Percentiles rank a stretch among this genome's conserved stretches.
Evolutionary conservation across 2,113 vertebrate species (phyloP).

Genomic region (Carlito syrichta): DNA sequence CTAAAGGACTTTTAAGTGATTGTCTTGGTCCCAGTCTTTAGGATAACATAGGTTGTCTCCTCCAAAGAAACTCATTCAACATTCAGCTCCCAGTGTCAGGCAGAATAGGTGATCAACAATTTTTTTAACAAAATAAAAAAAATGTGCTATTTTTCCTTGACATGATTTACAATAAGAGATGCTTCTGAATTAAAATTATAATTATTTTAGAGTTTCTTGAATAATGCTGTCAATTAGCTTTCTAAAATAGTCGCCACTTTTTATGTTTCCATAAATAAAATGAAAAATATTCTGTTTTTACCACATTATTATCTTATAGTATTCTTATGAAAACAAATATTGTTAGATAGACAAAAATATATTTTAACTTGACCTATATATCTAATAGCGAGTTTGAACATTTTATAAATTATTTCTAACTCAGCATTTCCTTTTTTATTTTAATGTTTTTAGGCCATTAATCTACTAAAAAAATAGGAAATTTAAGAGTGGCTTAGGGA

Average conservation of each 20-base stretch:
- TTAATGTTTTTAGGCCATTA: neutral
- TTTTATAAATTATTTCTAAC: neutral
- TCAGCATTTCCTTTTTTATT: neutral
- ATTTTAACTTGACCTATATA: neutral
- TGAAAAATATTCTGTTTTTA: neutral
- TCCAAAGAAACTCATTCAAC: neutral
- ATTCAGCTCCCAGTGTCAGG: neutral
- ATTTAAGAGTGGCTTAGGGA: neutral
- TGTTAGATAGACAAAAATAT: neutral
- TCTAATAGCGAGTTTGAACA: neutral
- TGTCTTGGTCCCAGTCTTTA: neutral
- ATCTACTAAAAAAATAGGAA: neutral
- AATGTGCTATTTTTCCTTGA: neutral
- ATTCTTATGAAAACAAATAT: neutral
- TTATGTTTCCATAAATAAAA: neutral
- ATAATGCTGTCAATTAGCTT: neutral
- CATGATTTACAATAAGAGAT: neutral
- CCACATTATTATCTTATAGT: neutral
- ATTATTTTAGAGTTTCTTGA: neutral
- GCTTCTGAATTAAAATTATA: neutral
- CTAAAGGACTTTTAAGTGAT: neutral
- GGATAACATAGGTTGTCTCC: neutral
- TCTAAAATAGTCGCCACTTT: neutral
- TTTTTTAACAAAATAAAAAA: neutral
- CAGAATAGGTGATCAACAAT: neutral